Percentiles rank a stretch among this genome's conserved stretches.
phyloP scores from a whole-genome alignment of 2,797 vertebrate genomes.

The Thripadectes ignobilis region DNA sequence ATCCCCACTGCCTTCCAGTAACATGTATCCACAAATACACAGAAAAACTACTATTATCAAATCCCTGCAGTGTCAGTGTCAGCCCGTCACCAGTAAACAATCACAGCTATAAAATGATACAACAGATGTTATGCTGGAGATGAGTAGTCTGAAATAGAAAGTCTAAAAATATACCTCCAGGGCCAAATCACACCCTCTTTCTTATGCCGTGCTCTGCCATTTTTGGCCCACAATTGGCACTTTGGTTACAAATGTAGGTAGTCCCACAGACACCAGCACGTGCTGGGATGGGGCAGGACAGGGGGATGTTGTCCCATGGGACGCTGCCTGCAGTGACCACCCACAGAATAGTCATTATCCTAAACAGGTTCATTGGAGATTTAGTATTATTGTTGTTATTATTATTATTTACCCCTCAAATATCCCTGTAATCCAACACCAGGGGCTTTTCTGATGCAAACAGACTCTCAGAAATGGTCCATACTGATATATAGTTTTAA shows the following conservation, averaged over 20 bases:
- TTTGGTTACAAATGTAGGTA: not conserved
- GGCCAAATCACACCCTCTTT: slow-evolving; percentile 42
- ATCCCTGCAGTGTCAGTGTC: slow-evolving; percentile 34
- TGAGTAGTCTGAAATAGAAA: slow-evolving; percentile 68
- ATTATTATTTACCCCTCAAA: not conserved
- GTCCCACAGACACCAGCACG: not conserved
- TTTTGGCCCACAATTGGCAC: slow-evolving; percentile 27
- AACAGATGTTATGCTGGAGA: slow-evolving; percentile 72
- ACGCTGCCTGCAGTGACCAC: not conserved
- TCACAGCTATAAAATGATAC: slow-evolving; percentile 66
- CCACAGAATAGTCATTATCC: not conserved
- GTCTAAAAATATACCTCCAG: slow-evolving; percentile 58
- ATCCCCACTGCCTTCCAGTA: not conserved
- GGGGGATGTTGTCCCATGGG: fast-evolving
- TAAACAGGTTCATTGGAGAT: not conserved
- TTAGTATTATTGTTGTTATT: not conserved
- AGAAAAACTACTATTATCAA: slow-evolving; percentile 33
- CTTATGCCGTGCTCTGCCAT: slow-evolving; percentile 2
- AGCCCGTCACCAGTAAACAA: slow-evolving; percentile 67
- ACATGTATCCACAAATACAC: not conserved
- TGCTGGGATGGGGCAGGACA: fast-evolving
- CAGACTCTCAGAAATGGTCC: not conserved
- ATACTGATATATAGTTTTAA: not conserved
- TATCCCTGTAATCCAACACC: not conserved
- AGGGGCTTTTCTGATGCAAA: not conserved